These are phyloP conservation scores for Heterotis niloticus DNA, from an alignment of 2,113 vertebrate genomes.

Conservation along the genomic window DNA sequence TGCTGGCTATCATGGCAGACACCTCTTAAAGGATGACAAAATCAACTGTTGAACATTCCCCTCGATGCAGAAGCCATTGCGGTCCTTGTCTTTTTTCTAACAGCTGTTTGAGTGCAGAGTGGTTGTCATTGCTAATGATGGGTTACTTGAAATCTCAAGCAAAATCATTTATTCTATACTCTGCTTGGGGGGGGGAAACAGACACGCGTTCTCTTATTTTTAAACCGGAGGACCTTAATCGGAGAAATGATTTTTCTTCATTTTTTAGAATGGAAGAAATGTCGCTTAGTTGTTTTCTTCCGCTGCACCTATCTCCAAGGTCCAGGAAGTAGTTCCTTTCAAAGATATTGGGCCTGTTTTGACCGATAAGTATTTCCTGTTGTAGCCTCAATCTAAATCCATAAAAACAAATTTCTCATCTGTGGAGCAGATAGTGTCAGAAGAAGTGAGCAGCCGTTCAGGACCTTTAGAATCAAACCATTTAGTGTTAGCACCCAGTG, in stretches of 20 bases:
- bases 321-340: constrained; percentile 81
- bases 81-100: too few relatives aligned
- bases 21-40: too few relatives aligned
- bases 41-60: too few relatives aligned
- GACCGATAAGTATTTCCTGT: constrained; percentile 80
- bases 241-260: constrained; percentile 40
- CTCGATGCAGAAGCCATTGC: too few relatives aligned
- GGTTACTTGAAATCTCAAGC: too few relatives aligned
- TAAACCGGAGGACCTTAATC: too few relatives aligned
- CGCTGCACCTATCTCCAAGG: constrained; percentile 71
- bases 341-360: constrained; percentile 73
- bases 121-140: background rate
- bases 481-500: constrained; percentile 70
- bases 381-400: constrained; percentile 81
- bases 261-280: constrained; percentile 62
- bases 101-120: background rate
- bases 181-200: background rate
- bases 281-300: constrained; percentile 63
- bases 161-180: background rate
- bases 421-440: constrained; percentile 58
- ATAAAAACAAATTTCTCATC: constrained; percentile 82
- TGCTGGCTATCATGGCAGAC: too few relatives aligned
- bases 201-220: too few relatives aligned
- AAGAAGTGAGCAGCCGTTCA: constrained; percentile 65
- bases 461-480: constrained; percentile 78